These are phyloP conservation scores for Emydura subglobosa DNA, from an alignment of 2,113 vertebrate genomes.

Conservation along the genomic window DNA sequence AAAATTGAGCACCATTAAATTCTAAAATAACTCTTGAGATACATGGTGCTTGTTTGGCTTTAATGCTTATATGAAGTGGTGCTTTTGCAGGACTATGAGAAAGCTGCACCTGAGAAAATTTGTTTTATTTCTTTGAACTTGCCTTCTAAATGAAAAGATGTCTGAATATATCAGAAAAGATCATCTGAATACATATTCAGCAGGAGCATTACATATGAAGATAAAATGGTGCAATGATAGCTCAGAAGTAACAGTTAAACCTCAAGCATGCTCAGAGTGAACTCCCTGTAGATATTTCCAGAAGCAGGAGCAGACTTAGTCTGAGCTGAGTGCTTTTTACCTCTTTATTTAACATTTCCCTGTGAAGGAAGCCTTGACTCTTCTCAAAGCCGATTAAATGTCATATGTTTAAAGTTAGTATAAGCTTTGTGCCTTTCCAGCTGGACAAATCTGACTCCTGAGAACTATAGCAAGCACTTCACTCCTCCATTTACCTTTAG, in stretches of 20 bases:
- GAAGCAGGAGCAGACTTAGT: fast-evolving
- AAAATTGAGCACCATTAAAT: neutral
- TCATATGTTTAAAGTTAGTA: neutral
- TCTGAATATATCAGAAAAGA: neutral
- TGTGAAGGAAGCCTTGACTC: neutral
- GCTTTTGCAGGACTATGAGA: neutral
- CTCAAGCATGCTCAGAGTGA: neutral
- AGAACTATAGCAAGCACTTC: neutral
- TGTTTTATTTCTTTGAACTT: neutral
- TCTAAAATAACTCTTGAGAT: neutral
- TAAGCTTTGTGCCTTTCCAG: neutral
- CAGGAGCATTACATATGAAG: neutral
- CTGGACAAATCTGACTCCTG: neutral
- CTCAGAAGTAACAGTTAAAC: neutral
- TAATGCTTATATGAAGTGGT: neutral
- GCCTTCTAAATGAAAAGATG: neutral
- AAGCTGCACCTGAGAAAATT: neutral
- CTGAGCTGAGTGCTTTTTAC: neutral
- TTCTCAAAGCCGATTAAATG: constrained; percentile 26
- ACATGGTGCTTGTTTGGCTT: neutral
- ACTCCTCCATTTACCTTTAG: neutral
- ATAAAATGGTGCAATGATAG: fast-evolving
- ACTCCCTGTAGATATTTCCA: neutral
- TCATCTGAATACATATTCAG: neutral
- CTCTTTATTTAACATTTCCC: neutral